A percentile compares a stretch with the other conserved stretches of the same genome.
These are phyloP conservation scores for Drosophila repletoides DNA, from an alignment of 1,140 invertebrate species.

Conservation along the genomic window DNA sequence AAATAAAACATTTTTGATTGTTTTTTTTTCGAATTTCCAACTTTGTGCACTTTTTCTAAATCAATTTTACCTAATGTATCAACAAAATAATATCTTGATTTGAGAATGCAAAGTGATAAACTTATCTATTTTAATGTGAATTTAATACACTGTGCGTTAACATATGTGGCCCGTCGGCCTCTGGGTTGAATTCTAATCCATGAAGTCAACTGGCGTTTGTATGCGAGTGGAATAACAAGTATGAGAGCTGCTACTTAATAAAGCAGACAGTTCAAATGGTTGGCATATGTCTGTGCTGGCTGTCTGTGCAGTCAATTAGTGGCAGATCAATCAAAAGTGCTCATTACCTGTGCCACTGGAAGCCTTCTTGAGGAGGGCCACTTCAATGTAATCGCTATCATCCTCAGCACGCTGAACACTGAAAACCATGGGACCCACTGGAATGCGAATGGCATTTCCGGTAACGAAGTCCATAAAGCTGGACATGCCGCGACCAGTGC, in stretches of 20 bases:
- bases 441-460: conserved; percentile 76
- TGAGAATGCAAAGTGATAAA: too few species aligned
- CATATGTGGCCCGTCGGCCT: conserved; percentile 16
- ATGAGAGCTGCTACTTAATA: not conserved
- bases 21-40: too few species aligned
- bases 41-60: too few species aligned
- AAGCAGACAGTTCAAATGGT: conserved; percentile 15
- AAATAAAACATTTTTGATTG: too few species aligned
- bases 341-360: conserved; percentile 64
- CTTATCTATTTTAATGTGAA: too few species aligned
- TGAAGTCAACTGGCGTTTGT: conserved; percentile 20
- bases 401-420: conserved; percentile 81
- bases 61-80: too few species aligned
- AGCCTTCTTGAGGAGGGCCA: conserved; percentile 76
- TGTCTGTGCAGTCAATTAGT: conserved; percentile 14
- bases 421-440: conserved; percentile 79
- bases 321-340: conserved; percentile 15
- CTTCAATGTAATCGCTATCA: conserved; percentile 78
- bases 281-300: not conserved
- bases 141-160: too few species aligned
- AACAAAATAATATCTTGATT: too few species aligned
- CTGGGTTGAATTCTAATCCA: conserved; percentile 13
- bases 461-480: conserved; percentile 76
- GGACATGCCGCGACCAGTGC: conserved; percentile 61
- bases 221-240: conserved; percentile 37